phyloP scores from a whole-genome alignment of 2,113 vertebrate species.

The Rhinolophus ferrumequinum region DNA sequence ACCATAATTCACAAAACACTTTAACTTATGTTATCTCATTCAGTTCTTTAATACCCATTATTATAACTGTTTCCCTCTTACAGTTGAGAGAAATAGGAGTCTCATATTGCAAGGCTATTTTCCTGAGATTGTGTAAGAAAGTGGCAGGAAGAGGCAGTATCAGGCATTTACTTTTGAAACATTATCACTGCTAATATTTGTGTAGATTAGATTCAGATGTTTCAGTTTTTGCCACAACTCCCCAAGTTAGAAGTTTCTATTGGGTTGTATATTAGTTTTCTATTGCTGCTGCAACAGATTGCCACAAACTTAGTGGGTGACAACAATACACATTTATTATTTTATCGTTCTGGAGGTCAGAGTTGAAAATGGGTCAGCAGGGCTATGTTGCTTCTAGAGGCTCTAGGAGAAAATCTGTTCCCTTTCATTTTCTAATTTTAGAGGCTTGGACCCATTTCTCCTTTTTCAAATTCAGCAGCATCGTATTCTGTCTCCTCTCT shows the following conservation, averaged over 20 bases:
- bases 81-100: neutral
- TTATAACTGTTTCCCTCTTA: neutral
- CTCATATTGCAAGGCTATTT: neutral
- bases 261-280: neutral
- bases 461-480: neutral
- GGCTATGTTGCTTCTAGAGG: neutral
- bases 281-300: neutral
- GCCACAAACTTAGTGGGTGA: neutral
- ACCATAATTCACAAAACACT: neutral
- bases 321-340: neutral
- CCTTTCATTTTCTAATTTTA: neutral
- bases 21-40: neutral
- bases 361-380: neutral
- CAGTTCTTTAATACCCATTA: neutral
- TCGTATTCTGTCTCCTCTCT: neutral
- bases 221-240: neutral
- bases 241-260: neutral
- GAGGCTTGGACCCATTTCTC: neutral
- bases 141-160: neutral
- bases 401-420: neutral
- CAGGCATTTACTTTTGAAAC: neutral
- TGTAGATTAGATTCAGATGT: neutral
- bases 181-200: too few relatives aligned
- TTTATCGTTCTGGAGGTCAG: neutral
- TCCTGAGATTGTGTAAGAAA: neutral